Base-by-base conservation (phyloP, 2,888 invertebrate genomes). In the Clepsis dumicolana region DNA sequence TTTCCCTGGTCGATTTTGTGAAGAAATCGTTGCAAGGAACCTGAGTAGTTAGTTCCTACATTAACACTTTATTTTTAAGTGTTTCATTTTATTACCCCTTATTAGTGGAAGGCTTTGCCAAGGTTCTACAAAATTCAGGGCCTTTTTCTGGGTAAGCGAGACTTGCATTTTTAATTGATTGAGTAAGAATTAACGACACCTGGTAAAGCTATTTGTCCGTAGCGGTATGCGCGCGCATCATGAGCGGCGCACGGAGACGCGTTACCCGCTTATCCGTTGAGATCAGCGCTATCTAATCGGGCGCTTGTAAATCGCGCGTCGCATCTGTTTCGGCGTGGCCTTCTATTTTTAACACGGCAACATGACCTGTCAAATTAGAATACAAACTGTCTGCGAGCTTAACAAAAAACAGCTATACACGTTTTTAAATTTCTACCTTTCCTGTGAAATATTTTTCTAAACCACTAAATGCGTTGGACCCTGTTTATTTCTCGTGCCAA, bases 281-380 rank as follows among this genome's bases (percentile, higher is more conserved):
- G 68, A 68, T 70, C 70, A 64, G 38, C 50, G 65, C 65, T 61
- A 65, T 65, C 65, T 70, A 60, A 61, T 70, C 69, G 18, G 60
- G 53, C 27, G 48, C 65, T 56, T 70, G 70, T 62, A 70, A 65
- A 70, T 61, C 61, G 61, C 64, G 63, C 70, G 65, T 65, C 61
- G 70, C 65, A 64, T 70, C 65, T 64, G 63, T 64, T 68, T 59
- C 68, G 64, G 64, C 64, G 53, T 52, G 44, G 52, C 59, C 63
- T 68, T 63, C 59, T 64, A 63, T 63, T 68, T 68, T 68, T 52
- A 64, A 68, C 64, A 59, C 59, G 63, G 50, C n/a, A 29, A 48
- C 64, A 50, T 50, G 56, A 50, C 59, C 52, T 63, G 63, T 68
- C 68, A 68, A 68, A 68, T 68, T 68, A 68, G 59, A 59, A 68